These are phyloP conservation scores for Trachemys scripta DNA, from an alignment of 2,113 vertebrate genomes.

Conservation along the genomic window DNA sequence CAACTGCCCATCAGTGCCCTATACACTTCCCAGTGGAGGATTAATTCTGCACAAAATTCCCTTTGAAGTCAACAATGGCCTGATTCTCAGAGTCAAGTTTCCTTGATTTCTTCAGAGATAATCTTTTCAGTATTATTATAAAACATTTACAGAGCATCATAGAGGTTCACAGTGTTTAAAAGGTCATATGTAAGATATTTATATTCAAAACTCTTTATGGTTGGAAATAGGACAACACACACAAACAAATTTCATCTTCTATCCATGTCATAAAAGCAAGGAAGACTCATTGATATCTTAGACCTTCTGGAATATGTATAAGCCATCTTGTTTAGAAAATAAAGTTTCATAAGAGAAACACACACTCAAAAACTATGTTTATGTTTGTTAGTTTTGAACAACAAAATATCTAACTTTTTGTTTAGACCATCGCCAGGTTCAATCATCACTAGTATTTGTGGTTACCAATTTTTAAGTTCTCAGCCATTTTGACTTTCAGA, in stretches of 20 bases:
- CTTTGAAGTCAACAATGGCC: conserved; percentile 28
- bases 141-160: not conserved
- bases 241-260: not conserved
- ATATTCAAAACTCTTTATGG: too few species aligned
- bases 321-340: not conserved
- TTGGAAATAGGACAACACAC: not conserved
- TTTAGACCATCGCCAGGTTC: too few species aligned
- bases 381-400: not conserved
- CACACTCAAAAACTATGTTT: not conserved
- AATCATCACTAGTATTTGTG: too few species aligned
- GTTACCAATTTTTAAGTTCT: too few species aligned
- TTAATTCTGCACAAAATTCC: conserved; percentile 33
- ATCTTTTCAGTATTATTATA: not conserved
- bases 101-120: conserved; percentile 1
- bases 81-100: conserved; percentile 50
- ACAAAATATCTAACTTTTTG: conserved; percentile 8
- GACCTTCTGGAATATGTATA: not conserved
- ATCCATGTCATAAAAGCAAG: not conserved
- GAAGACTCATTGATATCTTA: not conserved
- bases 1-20: not conserved
- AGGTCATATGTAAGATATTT: too few species aligned
- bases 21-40: conserved; percentile 9
- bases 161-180: not conserved
- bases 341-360: not conserved
- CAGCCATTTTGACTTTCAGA: not conserved